Evolutionary conservation across 2,113 vertebrate species (phyloP).

Genomic region (Apteryx mantelli): DNA sequence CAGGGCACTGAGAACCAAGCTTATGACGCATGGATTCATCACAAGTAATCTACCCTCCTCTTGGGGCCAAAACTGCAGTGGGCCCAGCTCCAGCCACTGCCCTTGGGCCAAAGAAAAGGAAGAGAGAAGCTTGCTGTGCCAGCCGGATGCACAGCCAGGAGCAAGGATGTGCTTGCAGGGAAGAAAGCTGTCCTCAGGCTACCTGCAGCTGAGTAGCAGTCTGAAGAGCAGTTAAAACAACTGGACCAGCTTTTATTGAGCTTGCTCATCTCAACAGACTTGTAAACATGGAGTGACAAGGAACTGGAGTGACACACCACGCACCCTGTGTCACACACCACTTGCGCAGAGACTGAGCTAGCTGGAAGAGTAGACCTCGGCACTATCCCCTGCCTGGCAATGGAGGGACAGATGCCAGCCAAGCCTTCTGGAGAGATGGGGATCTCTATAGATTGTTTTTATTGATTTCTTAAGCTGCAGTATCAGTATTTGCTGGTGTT

Average conservation of each 20-base stretch:
- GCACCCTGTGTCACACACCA: background rate
- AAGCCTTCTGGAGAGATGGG: constrained; percentile 1
- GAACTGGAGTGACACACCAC: constrained; percentile 23
- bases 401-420: constrained; percentile 43
- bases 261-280: constrained; percentile 63
- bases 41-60: background rate
- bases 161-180: background rate
- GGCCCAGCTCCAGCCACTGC: background rate
- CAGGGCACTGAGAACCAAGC: background rate
- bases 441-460: constrained; percentile 26
- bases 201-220: constrained; percentile 51
- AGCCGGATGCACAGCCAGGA: background rate
- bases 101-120: background rate
- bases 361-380: background rate
- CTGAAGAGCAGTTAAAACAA: constrained; percentile 59
- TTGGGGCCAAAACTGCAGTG: fast-evolving
- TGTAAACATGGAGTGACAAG: constrained; percentile 78
- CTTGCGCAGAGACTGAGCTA: background rate
- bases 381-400: background rate
- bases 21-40: background rate
- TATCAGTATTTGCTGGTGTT: constrained; percentile 78
- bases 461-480: constrained; percentile 43
- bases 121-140: background rate
- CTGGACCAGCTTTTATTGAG: constrained; percentile 73
- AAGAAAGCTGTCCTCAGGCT: background rate